Percentiles rank a stretch among this genome's conserved stretches.
These are phyloP conservation scores for Seriola aureovittata DNA, from an alignment of 2,113 vertebrate genomes.

Conservation along the genomic window DNA sequence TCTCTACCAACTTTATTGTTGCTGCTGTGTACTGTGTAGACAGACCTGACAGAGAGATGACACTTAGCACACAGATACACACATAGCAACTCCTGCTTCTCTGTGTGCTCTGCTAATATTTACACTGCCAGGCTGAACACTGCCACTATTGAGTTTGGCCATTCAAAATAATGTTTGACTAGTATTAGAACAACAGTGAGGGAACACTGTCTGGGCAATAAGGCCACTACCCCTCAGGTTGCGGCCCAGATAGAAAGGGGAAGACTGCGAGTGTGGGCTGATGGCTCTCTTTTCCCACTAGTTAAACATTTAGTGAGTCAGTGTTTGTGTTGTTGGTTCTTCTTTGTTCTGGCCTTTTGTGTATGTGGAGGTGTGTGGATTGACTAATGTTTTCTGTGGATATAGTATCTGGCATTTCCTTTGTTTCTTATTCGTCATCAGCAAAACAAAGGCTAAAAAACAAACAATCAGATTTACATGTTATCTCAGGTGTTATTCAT, in stretches of 20 bases:
- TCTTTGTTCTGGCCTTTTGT: conserved; percentile 46
- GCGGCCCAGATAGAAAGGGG: conserved; percentile 51
- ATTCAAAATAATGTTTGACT: conserved; percentile 89
- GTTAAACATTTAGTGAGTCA: conserved; percentile 61
- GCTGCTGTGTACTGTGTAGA: conserved; percentile 69
- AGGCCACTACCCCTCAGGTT: conserved; percentile 76
- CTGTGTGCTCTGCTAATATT: conserved; percentile 97
- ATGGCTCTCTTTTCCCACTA: conserved; percentile 62
- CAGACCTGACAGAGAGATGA: conserved; percentile 80
- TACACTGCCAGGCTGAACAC: conserved; percentile 89
- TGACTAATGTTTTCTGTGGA: conserved; percentile 36
- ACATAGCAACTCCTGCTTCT: conserved; percentile 90
- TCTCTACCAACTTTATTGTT: conserved; percentile 75
- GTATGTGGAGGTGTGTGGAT: conserved; percentile 35
- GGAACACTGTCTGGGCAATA: conserved; percentile 80
- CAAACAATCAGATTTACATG: background rate
- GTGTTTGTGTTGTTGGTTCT: conserved; percentile 38
- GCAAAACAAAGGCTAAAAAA: conserved; percentile 3
- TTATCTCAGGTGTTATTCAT: background rate
- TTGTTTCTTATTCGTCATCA: conserved; percentile 25
- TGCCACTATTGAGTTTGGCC: conserved; percentile 90
- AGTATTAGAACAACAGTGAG: conserved; percentile 88
- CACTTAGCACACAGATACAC: conserved; percentile 87
- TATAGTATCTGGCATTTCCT: conserved; percentile 34
- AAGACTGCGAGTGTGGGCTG: conserved; percentile 47